phyloP scores from a whole-genome alignment of 2,888 invertebrate species.

The Marronus borbonicus region DNA sequence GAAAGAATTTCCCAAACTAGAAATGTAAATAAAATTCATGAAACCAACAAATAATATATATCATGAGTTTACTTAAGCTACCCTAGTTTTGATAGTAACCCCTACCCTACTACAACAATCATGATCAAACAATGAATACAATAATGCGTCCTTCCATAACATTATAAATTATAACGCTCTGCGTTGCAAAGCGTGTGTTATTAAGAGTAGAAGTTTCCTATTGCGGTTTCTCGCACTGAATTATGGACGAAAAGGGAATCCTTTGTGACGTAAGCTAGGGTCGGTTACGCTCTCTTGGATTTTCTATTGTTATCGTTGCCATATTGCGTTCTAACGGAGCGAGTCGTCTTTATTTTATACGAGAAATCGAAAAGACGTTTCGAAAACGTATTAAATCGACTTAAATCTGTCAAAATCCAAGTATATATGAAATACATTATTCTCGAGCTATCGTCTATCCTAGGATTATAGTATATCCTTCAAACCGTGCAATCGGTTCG shows the following conservation, averaged over 20 bases:
- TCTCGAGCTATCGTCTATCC: background rate
- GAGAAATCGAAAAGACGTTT: slow-evolving; percentile 29
- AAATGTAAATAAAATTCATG: too few species aligned
- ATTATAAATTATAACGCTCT: background rate
- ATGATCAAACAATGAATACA: too few species aligned
- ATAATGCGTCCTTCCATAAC: too few species aligned
- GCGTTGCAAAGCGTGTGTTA: slow-evolving; percentile 3
- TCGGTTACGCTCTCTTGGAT: slow-evolving; percentile 35
- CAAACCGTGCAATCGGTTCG: background rate
- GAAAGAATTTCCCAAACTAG: too few species aligned
- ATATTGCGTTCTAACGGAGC: slow-evolving; percentile 16
- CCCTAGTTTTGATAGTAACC: too few species aligned
- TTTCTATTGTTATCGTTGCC: slow-evolving; percentile 35
- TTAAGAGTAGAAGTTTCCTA: background rate
- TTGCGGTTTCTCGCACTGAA: slow-evolving; percentile 29
- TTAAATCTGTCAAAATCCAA: slow-evolving; percentile 38
- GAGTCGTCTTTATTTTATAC: slow-evolving; percentile 24
- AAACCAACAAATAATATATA: too few species aligned
- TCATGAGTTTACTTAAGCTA: too few species aligned
- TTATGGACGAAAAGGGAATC: slow-evolving; percentile 37
- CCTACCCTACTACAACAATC: too few species aligned
- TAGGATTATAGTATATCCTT: slow-evolving; percentile 15
- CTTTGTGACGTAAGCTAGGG: slow-evolving; percentile 11
- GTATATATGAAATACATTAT: slow-evolving; percentile 26
- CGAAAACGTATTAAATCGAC: slow-evolving; percentile 38